phyloP scores from a whole-genome alignment of 2,888 invertebrate species.

The Biston stratarius region DNA sequence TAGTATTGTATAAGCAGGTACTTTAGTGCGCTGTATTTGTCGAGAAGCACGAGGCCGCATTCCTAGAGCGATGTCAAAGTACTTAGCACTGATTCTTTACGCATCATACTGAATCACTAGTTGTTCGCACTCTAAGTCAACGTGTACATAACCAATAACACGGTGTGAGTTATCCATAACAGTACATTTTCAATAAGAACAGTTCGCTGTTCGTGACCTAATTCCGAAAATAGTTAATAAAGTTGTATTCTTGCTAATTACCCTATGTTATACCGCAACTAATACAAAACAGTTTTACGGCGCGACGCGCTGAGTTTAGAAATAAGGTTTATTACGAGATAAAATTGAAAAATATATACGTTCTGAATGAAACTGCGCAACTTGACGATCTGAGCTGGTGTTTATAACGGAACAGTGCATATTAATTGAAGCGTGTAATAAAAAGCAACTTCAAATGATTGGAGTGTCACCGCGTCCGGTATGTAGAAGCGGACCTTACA shows the following conservation, averaged over 20 bases:
- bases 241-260: slow-evolving; percentile 56
- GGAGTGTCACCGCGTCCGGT: slow-evolving; percentile 40
- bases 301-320: slow-evolving; percentile 46
- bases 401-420: slow-evolving; percentile 54
- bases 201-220: slow-evolving; percentile 52
- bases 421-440: slow-evolving; percentile 52
- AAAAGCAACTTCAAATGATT: slow-evolving; percentile 41
- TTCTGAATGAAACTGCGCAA: slow-evolving; percentile 54
- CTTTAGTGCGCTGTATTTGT: slow-evolving; percentile 57
- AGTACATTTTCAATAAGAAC: slow-evolving; percentile 48
- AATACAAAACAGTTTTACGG: slow-evolving; percentile 58
- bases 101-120: slow-evolving; percentile 44
- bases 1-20: slow-evolving; percentile 44
- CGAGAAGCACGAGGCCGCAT: slow-evolving; percentile 74
- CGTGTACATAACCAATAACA: slow-evolving; percentile 46
- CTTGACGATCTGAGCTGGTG: slow-evolving; percentile 47
- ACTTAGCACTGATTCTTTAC: slow-evolving; percentile 70
- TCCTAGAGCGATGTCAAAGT: slow-evolving; percentile 78
- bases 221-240: slow-evolving; percentile 59
- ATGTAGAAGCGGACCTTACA: slow-evolving; percentile 10
- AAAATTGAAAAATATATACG: slow-evolving; percentile 50
- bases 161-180: slow-evolving; percentile 52
- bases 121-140: slow-evolving; percentile 2
- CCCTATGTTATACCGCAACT: slow-evolving; percentile 60
- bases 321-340: slow-evolving; percentile 62